A percentile compares a stretch with the other conserved stretches of the same genome.
Conservation (phyloP, 2,113 vertebrate genomes). For the Morone saxatilis region DNA sequence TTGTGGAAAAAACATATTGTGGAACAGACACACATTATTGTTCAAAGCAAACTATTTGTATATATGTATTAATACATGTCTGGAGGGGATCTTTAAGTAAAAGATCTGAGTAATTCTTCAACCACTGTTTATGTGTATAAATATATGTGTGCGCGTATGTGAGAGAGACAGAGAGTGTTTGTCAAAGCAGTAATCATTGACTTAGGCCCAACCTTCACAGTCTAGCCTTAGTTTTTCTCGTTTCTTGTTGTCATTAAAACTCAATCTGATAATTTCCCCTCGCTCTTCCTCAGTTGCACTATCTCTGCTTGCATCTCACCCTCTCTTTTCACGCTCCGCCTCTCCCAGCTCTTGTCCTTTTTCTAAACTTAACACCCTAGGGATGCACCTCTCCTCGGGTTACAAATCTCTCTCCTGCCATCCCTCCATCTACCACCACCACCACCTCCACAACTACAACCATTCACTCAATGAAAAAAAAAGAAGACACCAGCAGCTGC, state of each 20-base stretch:
- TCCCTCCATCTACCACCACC: slow-evolving; percentile 37
- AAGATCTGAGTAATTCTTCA: background rate
- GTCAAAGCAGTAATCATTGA: slow-evolving; percentile 51
- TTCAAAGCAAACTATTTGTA: no score
- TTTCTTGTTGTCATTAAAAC: slow-evolving; percentile 42
- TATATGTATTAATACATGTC: no score
- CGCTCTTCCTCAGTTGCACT: slow-evolving; percentile 18
- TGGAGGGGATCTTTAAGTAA: background rate
- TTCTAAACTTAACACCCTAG: slow-evolving; percentile 59
- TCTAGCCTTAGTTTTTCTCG: background rate
- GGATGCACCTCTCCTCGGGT: slow-evolving; percentile 65
- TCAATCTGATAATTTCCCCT: slow-evolving; percentile 54
- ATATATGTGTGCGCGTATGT: slow-evolving; percentile 2
- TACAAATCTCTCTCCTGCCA: slow-evolving; percentile 54
- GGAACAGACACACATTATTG: no score
- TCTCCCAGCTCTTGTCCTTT: slow-evolving; percentile 41
- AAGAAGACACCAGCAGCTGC: slow-evolving; percentile 50
- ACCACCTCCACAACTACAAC: slow-evolving; percentile 35
- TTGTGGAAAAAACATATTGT: no score
- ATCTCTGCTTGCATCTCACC: slow-evolving; percentile 51
- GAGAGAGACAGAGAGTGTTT: slow-evolving; percentile 7
- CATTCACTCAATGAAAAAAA: slow-evolving; percentile 3
- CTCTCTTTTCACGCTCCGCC: slow-evolving; percentile 48
- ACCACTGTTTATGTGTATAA: background rate
- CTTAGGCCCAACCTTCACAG: slow-evolving; percentile 16